A percentile compares a stretch with the other conserved stretches of the same genome.
These are phyloP conservation scores for Germaria angustata DNA, from an alignment of 2,888 invertebrate genomes.

Conservation along the genomic window DNA sequence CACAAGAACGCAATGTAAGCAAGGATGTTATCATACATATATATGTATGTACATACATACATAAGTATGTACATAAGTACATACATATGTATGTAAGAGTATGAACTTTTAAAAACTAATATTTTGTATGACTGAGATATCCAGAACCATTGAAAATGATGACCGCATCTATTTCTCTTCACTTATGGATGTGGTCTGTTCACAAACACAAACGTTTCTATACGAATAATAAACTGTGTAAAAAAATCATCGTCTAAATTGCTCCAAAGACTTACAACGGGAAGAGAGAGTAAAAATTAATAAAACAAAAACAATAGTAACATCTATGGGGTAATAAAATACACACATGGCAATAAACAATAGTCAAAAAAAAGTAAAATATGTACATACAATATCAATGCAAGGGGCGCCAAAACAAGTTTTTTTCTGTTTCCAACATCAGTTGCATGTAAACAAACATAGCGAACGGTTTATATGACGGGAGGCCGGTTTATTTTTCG, in stretches of 20 bases:
- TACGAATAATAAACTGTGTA: too few relatives aligned
- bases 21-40: neutral
- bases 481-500: neutral
- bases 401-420: constrained; percentile 58
- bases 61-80: too few relatives aligned
- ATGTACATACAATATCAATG: constrained; percentile 43
- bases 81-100: too few relatives aligned
- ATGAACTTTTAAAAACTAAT: too few relatives aligned
- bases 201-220: too few relatives aligned
- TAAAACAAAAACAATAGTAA: neutral
- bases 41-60: neutral
- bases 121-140: too few relatives aligned
- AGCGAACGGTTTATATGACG: constrained; percentile 48
- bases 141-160: too few relatives aligned
- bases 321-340: constrained; percentile 25
- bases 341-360: constrained; percentile 29
- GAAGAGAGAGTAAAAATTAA: neutral
- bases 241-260: too few relatives aligned
- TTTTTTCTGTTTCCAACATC: constrained; percentile 35
- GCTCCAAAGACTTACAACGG: too few relatives aligned
- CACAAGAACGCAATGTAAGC: too few relatives aligned
- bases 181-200: too few relatives aligned
- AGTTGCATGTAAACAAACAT: constrained; percentile 65
- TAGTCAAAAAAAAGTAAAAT: neutral
- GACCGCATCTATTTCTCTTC: too few relatives aligned